Base-by-base conservation (phyloP, 2,888 invertebrate genomes). In the Clunio marinus region DNA sequence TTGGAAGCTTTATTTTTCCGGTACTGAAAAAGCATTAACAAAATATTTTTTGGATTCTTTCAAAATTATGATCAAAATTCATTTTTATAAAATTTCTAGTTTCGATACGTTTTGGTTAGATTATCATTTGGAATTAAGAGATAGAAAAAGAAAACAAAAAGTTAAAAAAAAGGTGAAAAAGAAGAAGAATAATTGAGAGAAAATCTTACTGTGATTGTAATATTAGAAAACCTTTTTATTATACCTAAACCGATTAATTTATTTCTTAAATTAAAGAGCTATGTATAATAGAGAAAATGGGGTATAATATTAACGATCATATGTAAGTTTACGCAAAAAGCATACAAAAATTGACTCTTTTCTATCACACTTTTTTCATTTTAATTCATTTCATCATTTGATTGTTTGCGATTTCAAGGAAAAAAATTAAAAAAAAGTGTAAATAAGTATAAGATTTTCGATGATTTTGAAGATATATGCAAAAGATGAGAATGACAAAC, bases 121-220 rank as follows among this genome's bases (percentile, higher is more conserved):
- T 51, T 51, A 51, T 51, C 51, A 51, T 51, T 51, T 51, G 3
- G 51, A 41, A 41, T 41, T 41, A 41, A 41, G 41, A 41, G 32
- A 41, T n/a, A 15, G 15, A 41, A 41, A 51, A 51, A 2, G 20
- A 51, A 7, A 41, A 41, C n/a, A n/a, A n/a, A n/a, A n/a, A n/a
- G n/a, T n/a, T n/a, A n/a, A n/a, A n/a, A n/a, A n/a, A n/a, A n/a
- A n/a, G n/a, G n/a, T n/a, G n/a, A n/a, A 41, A 41, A 41, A 41
- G 41, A 41, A 41, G 41, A 15, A 41, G 15, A 51, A 51, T 20
- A 20, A 51, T 51, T 51, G 17, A 51, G 51, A 22, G 51, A 51
- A 41, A 28, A 59, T 17, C 59, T 32, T 59, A 59, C 59, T 59
- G 59, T 59, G 59, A 59, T 59, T 59, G 59, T 59, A 59, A 59